phyloP scores from a whole-genome alignment of 92 coral and sea anemone species.

The Phenganax marumi region DNA sequence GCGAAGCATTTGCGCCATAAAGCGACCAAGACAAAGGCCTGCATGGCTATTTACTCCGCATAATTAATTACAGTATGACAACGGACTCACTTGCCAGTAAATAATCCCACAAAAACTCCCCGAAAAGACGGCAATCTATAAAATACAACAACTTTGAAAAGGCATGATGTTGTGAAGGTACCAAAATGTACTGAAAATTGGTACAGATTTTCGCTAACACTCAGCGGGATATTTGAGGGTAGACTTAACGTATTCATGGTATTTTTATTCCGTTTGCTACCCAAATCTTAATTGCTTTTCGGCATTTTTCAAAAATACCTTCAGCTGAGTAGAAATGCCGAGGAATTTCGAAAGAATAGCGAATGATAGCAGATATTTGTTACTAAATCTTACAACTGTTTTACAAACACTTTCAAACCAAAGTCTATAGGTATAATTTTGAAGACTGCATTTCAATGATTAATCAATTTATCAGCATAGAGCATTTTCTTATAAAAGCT shows the following conservation, averaged over 20 bases:
- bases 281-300: conserved; percentile 37
- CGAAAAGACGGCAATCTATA: neutral
- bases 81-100: neutral
- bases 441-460: neutral
- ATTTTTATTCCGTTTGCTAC: neutral
- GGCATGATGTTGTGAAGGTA: neutral
- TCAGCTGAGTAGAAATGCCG: neutral
- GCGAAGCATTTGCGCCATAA: conserved; percentile 86
- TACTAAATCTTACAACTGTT: neutral
- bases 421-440: neutral
- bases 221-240: neutral
- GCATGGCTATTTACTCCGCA: conserved; percentile 86
- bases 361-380: neutral
- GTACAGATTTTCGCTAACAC: conserved; percentile 4
- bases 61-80: conserved; percentile 71
- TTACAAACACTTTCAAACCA: neutral
- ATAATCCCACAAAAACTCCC: neutral
- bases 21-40: conserved; percentile 66
- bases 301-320: conserved; percentile 27
- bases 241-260: conserved; percentile 16
- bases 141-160: neutral
- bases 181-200: neutral
- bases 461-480: neutral
- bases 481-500: conserved; percentile 6
- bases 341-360: neutral